phyloP scores from a whole-genome alignment of 2,888 invertebrate species.

The Pilophorus perplexus region DNA sequence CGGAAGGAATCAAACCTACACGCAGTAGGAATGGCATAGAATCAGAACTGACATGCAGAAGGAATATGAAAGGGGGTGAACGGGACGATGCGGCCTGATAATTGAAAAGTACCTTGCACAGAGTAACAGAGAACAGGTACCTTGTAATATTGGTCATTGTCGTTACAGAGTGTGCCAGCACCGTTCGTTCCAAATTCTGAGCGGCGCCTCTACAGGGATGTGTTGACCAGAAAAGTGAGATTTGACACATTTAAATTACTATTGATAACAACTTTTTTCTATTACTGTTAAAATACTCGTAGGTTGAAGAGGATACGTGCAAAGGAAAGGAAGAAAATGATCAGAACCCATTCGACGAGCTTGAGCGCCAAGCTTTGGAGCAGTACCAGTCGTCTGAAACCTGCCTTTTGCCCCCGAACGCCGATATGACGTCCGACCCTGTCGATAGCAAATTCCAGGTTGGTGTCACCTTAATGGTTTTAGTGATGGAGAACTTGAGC shows the following conservation, averaged over 20 bases:
- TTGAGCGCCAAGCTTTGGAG: constrained; percentile 44
- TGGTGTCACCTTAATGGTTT: not conserved
- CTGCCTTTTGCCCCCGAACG: not conserved
- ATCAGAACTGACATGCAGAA: too few species aligned
- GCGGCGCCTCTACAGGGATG: constrained; percentile 39
- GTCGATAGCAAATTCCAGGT: constrained; percentile 22
- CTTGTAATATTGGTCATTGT: not conserved
- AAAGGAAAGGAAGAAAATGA: not conserved
- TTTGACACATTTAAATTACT: too few species aligned
- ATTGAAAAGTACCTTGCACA: not conserved
- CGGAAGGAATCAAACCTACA: too few species aligned
- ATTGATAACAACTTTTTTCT: too few species aligned
- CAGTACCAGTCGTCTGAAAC: constrained; percentile 42
- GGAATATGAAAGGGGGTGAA: too few species aligned
- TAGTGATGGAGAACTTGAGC: not conserved
- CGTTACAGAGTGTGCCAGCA: not conserved
- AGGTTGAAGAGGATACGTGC: not conserved
- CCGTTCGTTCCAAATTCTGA: constrained; percentile 11
- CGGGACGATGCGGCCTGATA: too few species aligned
- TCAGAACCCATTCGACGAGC: constrained; percentile 38
- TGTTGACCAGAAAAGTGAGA: constrained; percentile 27
- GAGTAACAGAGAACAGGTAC: not conserved
- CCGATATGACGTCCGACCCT: not conserved
- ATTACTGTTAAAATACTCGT: too few species aligned
- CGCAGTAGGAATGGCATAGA: too few species aligned